Conservation (phyloP, 2,797 vertebrate species). For the Chiroxiphia lanceolata region DNA sequence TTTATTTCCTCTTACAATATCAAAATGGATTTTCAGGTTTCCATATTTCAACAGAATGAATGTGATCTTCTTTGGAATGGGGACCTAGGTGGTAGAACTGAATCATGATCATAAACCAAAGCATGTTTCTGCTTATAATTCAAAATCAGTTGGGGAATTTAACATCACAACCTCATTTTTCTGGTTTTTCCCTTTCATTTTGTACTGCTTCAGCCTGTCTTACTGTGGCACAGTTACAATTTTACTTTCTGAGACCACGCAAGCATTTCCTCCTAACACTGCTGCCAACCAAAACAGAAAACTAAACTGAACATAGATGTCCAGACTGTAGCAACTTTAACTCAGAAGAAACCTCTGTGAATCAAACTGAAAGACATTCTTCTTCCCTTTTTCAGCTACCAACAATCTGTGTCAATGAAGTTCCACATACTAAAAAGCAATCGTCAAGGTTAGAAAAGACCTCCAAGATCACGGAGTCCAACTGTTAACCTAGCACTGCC, state of each 20-base stretch:
- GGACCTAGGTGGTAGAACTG: not conserved
- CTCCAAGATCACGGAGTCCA: not conserved
- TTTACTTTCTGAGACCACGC: not conserved
- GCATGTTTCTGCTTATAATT: not conserved
- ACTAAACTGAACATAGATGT: not conserved
- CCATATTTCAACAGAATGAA: not conserved
- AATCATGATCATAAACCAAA: constrained; percentile 5
- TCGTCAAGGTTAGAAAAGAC: not conserved
- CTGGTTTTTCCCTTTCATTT: not conserved
- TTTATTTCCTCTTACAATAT: not conserved
- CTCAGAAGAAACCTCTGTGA: not conserved
- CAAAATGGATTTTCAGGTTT: constrained; percentile 9
- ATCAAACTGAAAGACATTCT: not conserved
- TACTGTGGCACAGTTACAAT: not conserved
- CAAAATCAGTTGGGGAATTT: not conserved
- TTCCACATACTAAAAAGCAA: not conserved
- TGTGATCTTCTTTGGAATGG: not conserved
- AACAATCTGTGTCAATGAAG: not conserved
- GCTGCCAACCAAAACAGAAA: not conserved
- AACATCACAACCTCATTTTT: not conserved
- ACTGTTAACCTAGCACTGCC: not conserved
- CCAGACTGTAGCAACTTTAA: not conserved
- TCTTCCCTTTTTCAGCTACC: not conserved
- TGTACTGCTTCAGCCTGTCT: not conserved
- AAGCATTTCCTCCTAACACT: not conserved